Conservation (phyloP, 2,113 vertebrate genomes). For the Crotophaga sulcirostris region DNA sequence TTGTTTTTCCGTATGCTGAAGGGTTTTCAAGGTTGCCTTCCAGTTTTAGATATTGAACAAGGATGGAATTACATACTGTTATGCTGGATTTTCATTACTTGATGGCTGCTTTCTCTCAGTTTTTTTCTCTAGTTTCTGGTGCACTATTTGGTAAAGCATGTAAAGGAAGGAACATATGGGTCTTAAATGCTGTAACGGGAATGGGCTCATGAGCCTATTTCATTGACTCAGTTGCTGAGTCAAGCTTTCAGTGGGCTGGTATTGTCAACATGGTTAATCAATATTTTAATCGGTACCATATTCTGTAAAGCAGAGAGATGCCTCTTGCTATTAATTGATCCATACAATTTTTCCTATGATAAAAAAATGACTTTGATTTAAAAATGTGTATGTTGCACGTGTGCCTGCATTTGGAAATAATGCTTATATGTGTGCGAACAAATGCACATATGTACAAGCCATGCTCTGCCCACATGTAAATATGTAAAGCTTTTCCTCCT, state of each 20-base stretch:
- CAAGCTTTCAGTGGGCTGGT: not conserved
- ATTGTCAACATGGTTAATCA: not conserved
- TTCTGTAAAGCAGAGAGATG: not conserved
- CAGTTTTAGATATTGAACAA: not conserved
- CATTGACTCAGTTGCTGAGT: not conserved
- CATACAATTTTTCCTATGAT: not conserved
- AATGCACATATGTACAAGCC: fast-evolving
- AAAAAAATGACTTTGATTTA: not conserved
- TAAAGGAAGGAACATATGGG: not conserved
- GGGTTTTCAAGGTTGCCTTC: not conserved
- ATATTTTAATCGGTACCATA: not conserved
- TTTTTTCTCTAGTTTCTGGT: not conserved
- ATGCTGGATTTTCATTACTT: not conserved
- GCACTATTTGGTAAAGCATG: not conserved
- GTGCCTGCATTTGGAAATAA: not conserved
- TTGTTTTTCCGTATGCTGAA: not conserved
- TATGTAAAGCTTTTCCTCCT: not conserved
- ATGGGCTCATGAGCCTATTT: not conserved
- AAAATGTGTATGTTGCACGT: not conserved
- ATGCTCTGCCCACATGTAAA: not conserved
- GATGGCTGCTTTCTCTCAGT: not conserved
- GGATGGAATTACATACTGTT: not conserved
- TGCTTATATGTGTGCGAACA: not conserved
- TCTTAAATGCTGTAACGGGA: not conserved
- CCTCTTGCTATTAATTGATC: not conserved